phyloP scores from a whole-genome alignment of 64 coral and sea anemone species.

The Montipora sp. region DNA sequence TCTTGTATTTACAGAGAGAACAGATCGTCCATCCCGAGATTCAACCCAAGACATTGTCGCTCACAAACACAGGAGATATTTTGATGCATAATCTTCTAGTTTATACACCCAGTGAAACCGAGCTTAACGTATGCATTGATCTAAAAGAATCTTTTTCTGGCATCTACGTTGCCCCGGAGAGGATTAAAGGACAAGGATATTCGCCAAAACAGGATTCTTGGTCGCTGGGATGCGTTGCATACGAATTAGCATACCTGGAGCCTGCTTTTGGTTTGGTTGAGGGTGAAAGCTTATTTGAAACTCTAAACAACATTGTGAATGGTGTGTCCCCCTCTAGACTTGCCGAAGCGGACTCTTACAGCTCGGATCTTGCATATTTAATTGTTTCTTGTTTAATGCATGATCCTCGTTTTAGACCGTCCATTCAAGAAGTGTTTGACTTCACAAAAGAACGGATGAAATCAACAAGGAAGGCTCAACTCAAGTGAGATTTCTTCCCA shows the following conservation, averaged over 20 bases:
- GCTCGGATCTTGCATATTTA: constrained; percentile 41
- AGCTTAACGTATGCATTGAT: constrained; percentile 64
- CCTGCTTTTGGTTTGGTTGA: constrained; percentile 45
- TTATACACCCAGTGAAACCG: constrained; percentile 59
- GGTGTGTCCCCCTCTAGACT: constrained; percentile 61
- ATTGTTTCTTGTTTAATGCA: constrained; percentile 75
- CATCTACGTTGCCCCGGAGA: constrained; percentile 80
- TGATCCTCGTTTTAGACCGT: constrained; percentile 42
- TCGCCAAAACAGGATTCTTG: constrained; percentile 66
- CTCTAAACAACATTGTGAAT: constrained; percentile 72
- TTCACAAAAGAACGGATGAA: constrained; percentile 44
- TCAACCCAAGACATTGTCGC: constrained; percentile 67
- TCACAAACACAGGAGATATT: constrained; percentile 62
- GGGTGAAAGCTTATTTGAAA: constrained; percentile 71
- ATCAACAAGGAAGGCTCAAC: not conserved
- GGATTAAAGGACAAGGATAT: constrained; percentile 66
- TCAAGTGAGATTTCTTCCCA: not conserved
- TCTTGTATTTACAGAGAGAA: constrained; percentile 79
- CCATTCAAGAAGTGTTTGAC: constrained; percentile 50
- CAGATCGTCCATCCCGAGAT: constrained; percentile 67
- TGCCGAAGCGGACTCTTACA: constrained; percentile 18
- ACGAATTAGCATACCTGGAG: constrained; percentile 67
- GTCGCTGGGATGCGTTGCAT: constrained; percentile 77
- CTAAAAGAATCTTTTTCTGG: constrained; percentile 57
- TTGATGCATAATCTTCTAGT: constrained; percentile 73